Conservation (phyloP, 2,888 invertebrate genomes). For the Ametastegia equiseti region DNA sequence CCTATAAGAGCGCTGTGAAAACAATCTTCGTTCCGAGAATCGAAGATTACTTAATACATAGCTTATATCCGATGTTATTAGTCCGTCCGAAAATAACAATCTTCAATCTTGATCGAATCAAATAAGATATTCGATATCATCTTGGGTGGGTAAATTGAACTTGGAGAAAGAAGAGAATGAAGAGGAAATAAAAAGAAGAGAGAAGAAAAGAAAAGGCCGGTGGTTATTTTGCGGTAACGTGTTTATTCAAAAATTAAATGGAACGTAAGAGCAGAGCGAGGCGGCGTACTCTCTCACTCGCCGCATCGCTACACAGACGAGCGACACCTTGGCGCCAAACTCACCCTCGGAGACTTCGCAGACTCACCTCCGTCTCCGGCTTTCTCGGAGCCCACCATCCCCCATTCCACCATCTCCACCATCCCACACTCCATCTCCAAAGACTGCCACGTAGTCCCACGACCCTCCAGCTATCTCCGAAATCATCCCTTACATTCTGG, state of each 20-base stretch:
- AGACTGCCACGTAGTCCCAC: slow-evolving; percentile 71
- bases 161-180: slow-evolving; percentile 44
- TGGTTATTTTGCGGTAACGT: neutral
- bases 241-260: slow-evolving; percentile 32
- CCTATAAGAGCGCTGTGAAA: slow-evolving; percentile 9
- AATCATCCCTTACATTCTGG: slow-evolving; percentile 75
- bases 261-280: slow-evolving; percentile 9
- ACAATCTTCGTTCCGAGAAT: slow-evolving; percentile 18
- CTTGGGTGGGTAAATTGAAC: slow-evolving; percentile 33
- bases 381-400: slow-evolving; percentile 53
- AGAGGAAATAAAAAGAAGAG: too few species aligned
- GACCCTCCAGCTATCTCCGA: slow-evolving; percentile 75
- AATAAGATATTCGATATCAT: slow-evolving; percentile 43
- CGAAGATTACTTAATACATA: neutral
- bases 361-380: slow-evolving; percentile 72
- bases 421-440: slow-evolving; percentile 64
- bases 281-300: slow-evolving; percentile 7
- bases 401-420: slow-evolving; percentile 64
- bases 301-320: slow-evolving; percentile 53
- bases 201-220: too few species aligned
- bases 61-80: neutral
- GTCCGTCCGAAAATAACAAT: neutral
- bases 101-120: neutral
- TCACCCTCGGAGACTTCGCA: slow-evolving; percentile 74
- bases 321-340: slow-evolving; percentile 76